Evolutionary conservation across 2,113 vertebrate genomes (phyloP).

Genomic region (Campylomormyrus tamandua): DNA sequence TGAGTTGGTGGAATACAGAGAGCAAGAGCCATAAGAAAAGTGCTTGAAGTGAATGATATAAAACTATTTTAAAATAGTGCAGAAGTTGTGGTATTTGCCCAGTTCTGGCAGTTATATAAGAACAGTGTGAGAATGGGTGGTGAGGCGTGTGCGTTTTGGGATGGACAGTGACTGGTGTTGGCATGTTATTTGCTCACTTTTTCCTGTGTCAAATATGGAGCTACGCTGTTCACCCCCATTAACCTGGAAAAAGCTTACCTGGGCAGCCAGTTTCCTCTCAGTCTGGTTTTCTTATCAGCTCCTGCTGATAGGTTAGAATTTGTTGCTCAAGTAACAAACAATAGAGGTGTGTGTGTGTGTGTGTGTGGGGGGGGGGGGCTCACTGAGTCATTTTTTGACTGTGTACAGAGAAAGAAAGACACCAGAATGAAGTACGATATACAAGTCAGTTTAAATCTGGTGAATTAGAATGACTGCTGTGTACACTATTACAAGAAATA

Average conservation of each 20-base stretch:
- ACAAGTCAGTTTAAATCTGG: not conserved
- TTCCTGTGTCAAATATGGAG: not conserved
- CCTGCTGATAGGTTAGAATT: not conserved
- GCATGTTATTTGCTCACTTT: not conserved
- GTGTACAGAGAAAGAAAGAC: not conserved
- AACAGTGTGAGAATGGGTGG: not conserved
- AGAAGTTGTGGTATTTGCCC: not conserved
- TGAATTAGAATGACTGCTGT: not conserved
- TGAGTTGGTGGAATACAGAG: not conserved
- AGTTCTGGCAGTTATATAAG: not conserved
- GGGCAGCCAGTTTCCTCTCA: not conserved
- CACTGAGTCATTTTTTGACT: not conserved
- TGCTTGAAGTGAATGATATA: not conserved
- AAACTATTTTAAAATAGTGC: not conserved
- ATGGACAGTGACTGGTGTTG: not conserved
- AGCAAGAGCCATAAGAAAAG: not conserved
- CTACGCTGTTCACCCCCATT: not conserved
- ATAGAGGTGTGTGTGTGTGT: not conserved
- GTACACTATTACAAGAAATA: not conserved
- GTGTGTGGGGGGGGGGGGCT: not conserved
- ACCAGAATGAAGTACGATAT: not conserved
- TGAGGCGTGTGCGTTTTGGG: not conserved
- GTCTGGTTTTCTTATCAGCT: not conserved
- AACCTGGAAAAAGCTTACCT: not conserved
- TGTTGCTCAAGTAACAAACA: not conserved